Conservation (phyloP, 2,113 vertebrate genomes). For the Pelobates fuscus region DNA sequence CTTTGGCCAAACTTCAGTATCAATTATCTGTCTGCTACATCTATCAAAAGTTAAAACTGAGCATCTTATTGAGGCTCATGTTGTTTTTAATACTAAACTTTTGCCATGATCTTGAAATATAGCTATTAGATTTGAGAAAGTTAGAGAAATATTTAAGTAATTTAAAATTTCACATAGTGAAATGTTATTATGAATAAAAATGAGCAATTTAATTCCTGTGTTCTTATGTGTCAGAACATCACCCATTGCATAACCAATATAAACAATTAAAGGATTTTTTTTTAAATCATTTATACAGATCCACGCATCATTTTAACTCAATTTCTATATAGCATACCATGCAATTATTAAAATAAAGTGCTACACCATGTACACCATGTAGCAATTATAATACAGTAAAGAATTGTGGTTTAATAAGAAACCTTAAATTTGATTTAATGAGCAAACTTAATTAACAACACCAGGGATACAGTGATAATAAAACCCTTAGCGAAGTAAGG, state of each 20-base stretch:
- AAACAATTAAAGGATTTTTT: constrained; percentile 16
- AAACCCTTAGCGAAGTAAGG: constrained; percentile 10
- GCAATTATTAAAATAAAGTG: constrained; percentile 38
- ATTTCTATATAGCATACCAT: background rate
- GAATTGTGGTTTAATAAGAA: constrained; percentile 30
- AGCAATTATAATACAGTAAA: constrained; percentile 36
- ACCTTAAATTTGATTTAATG: constrained; percentile 39
- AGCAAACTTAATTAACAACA: constrained; percentile 39
- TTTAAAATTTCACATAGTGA: background rate
- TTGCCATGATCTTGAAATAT: background rate
- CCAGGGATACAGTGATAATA: constrained; percentile 33
- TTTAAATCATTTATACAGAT: background rate
- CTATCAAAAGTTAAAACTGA: too few species aligned
- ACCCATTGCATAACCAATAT: background rate
- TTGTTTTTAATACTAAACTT: background rate
- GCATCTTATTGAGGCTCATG: background rate
- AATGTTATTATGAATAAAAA: constrained; percentile 3
- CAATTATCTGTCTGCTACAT: too few species aligned
- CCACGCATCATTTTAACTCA: constrained; percentile 8
- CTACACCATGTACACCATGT: constrained; percentile 19
- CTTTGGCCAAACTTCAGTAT: too few species aligned
- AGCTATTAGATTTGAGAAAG: background rate
- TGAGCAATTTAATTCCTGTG: constrained; percentile 1
- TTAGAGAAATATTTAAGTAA: background rate
- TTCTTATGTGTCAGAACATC: background rate